A percentile compares a stretch with the other conserved stretches of the same genome.
These are phyloP conservation scores for Lepidurus packardi DNA, from an alignment of 1,140 invertebrate genomes.

Conservation along the genomic window DNA sequence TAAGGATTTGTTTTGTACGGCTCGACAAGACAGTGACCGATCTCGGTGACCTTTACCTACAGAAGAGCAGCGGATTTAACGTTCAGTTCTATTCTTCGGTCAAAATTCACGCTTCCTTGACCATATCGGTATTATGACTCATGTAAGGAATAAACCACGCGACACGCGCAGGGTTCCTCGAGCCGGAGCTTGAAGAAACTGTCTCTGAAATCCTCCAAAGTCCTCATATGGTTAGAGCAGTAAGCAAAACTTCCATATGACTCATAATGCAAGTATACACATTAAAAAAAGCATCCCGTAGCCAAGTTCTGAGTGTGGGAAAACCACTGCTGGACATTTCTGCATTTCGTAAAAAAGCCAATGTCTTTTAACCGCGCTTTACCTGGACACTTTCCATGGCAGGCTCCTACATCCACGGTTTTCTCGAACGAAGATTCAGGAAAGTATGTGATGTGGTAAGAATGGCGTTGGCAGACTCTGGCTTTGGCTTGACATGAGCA, in stretches of 20 bases:
- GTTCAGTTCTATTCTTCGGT: constrained; percentile 27
- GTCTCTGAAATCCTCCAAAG: constrained; percentile 5
- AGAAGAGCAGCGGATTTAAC: not conserved
- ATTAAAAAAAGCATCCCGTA: not conserved
- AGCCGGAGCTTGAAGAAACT: not conserved
- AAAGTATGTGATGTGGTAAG: constrained; percentile 45
- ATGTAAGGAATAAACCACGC: not conserved
- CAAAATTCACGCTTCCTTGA: constrained; percentile 28
- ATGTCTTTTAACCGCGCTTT: not conserved
- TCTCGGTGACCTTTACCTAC: constrained; percentile 24
- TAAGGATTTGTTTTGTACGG: constrained; percentile 47
- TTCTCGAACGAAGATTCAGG: constrained; percentile 49
- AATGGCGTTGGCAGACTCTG: constrained; percentile 43
- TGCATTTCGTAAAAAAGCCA: not conserved
- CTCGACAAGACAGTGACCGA: constrained; percentile 41
- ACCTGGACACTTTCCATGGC: constrained; percentile 45
- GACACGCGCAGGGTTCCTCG: not conserved
- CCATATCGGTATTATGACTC: constrained; percentile 28
- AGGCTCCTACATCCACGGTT: constrained; percentile 48
- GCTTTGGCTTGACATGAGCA: constrained; percentile 46
- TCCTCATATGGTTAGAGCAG: constrained; percentile 15
- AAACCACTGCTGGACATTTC: not conserved
- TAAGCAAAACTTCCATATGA: constrained; percentile 9
- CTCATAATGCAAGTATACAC: constrained; percentile 1
- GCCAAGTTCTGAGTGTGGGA: not conserved